Percentiles rank a stretch among this genome's conserved stretches.
Conservation (phyloP, 2,888 invertebrate species). For the Pasiphila rectangulata region DNA sequence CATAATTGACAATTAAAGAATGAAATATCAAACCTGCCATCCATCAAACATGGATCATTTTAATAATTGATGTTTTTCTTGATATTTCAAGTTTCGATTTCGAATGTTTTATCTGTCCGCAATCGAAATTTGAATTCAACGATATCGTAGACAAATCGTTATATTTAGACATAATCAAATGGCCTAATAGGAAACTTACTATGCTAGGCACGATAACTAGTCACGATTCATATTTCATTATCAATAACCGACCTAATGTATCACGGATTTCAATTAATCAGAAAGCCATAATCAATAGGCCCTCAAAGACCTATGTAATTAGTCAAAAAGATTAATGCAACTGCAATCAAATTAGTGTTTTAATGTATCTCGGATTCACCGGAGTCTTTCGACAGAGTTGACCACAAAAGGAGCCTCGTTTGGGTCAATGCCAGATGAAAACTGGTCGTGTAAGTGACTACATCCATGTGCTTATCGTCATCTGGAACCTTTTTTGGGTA, state of each 20-base stretch:
- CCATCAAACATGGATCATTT: background rate
- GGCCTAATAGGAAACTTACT: background rate
- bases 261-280: slow-evolving; percentile 21
- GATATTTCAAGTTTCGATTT: background rate
- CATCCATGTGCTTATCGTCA: slow-evolving; percentile 46
- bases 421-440: slow-evolving; percentile 67
- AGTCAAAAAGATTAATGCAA: slow-evolving; percentile 17
- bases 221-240: slow-evolving; percentile 20
- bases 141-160: background rate
- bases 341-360: slow-evolving; percentile 18
- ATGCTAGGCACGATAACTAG: slow-evolving; percentile 11
- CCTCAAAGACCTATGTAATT: slow-evolving; percentile 17
- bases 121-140: background rate
- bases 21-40: background rate
- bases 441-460: slow-evolving; percentile 43
- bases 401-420: slow-evolving; percentile 56
- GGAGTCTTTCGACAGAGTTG: slow-evolving; percentile 57
- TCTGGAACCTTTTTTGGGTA: slow-evolving; percentile 60
- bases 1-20: background rate
- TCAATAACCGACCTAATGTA: slow-evolving; percentile 18
- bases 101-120: no score
- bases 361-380: slow-evolving; percentile 35
- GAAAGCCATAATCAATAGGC: slow-evolving; percentile 14
- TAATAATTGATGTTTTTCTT: background rate
- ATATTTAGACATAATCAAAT: background rate